phyloP scores from a whole-genome alignment of 1,140 invertebrate species.

The Drosophila subpulchrella region DNA sequence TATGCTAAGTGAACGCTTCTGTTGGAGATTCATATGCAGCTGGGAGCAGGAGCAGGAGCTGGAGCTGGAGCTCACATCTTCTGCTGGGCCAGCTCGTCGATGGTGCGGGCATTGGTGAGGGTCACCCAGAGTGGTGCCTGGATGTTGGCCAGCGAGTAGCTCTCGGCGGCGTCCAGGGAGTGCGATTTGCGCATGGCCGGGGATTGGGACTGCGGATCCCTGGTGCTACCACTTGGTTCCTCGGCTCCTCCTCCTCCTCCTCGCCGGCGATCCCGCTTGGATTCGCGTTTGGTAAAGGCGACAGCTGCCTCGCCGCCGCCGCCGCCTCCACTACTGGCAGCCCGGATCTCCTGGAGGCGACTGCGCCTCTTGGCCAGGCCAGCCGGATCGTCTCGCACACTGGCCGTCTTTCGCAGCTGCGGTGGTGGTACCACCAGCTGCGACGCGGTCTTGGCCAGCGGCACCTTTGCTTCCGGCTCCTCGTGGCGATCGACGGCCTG shows the following conservation, averaged over 20 bases:
- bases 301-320: conserved; percentile 42
- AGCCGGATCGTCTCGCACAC: conserved; percentile 56
- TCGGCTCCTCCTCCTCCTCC: conserved; percentile 22
- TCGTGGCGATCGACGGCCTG: conserved; percentile 10
- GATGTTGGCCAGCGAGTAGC: conserved; percentile 73
- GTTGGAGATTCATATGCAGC: conserved; percentile 1
- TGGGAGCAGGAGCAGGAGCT: neutral
- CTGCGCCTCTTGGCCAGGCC: conserved; percentile 68
- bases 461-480: neutral
- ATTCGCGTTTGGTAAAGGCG: conserved; percentile 61
- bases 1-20: conserved; percentile 19
- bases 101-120: conserved; percentile 87
- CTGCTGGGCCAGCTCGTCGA: conserved; percentile 82
- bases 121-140: conserved; percentile 88
- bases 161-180: conserved; percentile 69
- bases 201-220: conserved; percentile 2
- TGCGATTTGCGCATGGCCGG: conserved; percentile 70
- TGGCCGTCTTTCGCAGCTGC: conserved; percentile 63
- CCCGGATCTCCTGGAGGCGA: conserved; percentile 65
- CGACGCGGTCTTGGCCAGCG: conserved; percentile 21
- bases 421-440: conserved; percentile 53
- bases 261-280: conserved; percentile 51
- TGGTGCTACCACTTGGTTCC: neutral
- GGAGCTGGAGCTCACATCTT: conserved; percentile 49
- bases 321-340: conserved; percentile 34